Evolutionary conservation across 2,113 vertebrate genomes (phyloP).

Genomic region (Phalacrocorax pelagicus): DNA sequence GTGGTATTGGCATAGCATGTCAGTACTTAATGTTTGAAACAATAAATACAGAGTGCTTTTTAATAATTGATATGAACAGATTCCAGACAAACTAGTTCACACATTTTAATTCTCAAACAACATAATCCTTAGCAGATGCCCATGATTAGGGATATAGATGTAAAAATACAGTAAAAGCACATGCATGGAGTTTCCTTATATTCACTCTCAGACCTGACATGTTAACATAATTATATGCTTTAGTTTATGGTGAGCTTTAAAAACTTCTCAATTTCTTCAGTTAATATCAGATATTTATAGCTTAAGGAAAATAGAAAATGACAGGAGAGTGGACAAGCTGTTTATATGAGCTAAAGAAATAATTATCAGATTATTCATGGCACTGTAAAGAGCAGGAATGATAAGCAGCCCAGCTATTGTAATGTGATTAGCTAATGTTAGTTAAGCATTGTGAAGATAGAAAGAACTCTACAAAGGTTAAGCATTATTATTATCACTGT

Average conservation of each 20-base stretch:
- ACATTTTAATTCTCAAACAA: not conserved
- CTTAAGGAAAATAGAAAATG: constrained; percentile 34
- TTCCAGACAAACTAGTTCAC: not conserved
- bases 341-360: constrained; percentile 46
- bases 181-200: not conserved
- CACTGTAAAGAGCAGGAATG: constrained; percentile 32
- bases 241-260: not conserved
- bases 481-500: constrained; percentile 4
- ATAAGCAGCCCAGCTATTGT: constrained; percentile 24
- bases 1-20: not conserved
- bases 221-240: not conserved
- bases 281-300: constrained; percentile 4
- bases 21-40: not conserved
- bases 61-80: not conserved
- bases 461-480: constrained; percentile 38
- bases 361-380: constrained; percentile 49
- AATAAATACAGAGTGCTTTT: not conserved
- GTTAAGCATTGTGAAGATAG: constrained; percentile 9
- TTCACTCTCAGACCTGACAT: not conserved
- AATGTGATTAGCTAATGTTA: constrained; percentile 40
- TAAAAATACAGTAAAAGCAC: not conserved
- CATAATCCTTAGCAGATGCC: not conserved
- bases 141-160: not conserved
- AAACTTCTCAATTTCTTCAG: not conserved
- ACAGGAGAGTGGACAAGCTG: constrained; percentile 40